Evolutionary conservation across 2,888 invertebrate species (phyloP).

Genomic region (Uloborus plumipes): DNA sequence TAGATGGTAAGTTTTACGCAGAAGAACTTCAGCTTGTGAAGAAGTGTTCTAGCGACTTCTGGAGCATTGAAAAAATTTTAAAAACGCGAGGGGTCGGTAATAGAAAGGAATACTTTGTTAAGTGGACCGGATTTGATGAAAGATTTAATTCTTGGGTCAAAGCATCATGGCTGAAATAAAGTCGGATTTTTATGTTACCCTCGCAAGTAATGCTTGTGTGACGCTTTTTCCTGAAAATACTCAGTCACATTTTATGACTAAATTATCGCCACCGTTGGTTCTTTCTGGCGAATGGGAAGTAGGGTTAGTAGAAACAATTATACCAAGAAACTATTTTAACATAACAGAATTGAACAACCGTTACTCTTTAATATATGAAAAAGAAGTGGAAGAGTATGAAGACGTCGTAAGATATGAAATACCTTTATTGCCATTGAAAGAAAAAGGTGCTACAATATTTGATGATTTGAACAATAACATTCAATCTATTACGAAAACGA

Average conservation of each 20-base stretch:
- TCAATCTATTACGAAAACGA: no score
- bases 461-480: no score
- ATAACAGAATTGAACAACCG: no score
- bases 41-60: background rate
- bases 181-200: slow-evolving; percentile 63
- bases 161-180: slow-evolving; percentile 13
- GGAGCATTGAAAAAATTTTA: slow-evolving; percentile 34
- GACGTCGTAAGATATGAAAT: no score
- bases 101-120: slow-evolving; percentile 25
- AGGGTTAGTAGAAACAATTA: slow-evolving; percentile 65
- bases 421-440: no score
- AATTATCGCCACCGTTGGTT: slow-evolving; percentile 65
- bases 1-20: slow-evolving; percentile 25
- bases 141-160: slow-evolving; percentile 39
- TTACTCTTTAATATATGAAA: no score
- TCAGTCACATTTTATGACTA: slow-evolving; percentile 67
- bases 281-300: slow-evolving; percentile 67
- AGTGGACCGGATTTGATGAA: slow-evolving; percentile 35
- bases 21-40: slow-evolving; percentile 31
- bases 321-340: slow-evolving; percentile 50
- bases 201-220: slow-evolving; percentile 67
- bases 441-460: no score
- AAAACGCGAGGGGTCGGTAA: background rate
- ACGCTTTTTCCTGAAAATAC: slow-evolving; percentile 67
- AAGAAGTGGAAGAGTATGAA: no score